phyloP scores from a whole-genome alignment of 2,888 invertebrate genomes.

The Tricholauxania praeusta region DNA sequence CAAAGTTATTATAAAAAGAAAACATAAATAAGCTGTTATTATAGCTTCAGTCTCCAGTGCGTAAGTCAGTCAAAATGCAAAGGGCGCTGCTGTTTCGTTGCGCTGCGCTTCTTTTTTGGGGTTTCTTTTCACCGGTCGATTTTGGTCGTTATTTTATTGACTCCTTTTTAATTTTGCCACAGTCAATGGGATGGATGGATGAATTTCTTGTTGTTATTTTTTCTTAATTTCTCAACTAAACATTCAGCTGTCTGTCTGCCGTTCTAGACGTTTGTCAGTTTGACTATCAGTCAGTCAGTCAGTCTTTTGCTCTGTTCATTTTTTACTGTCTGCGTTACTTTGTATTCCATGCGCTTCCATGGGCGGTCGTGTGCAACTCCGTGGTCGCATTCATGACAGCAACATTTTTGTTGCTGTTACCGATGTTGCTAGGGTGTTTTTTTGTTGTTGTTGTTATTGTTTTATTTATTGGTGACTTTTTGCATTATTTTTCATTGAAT shows the following conservation, averaged over 20 bases:
- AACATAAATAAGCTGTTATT: too few relatives aligned
- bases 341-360: slow-evolving; percentile 40
- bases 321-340: slow-evolving; percentile 14
- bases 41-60: too few relatives aligned
- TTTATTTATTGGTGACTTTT: slow-evolving; percentile 40
- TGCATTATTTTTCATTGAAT: slow-evolving; percentile 29
- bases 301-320: background rate
- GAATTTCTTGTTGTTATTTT: slow-evolving; percentile 57
- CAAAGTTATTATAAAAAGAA: too few relatives aligned
- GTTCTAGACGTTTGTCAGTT: background rate
- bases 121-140: slow-evolving; percentile 34
- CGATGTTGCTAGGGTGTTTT: slow-evolving; percentile 15
- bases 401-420: slow-evolving; percentile 20
- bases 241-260: slow-evolving; percentile 9
- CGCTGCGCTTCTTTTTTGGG: slow-evolving; percentile 1
- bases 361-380: slow-evolving; percentile 45
- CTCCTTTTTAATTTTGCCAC: slow-evolving; percentile 53
- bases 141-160: slow-evolving; percentile 61
- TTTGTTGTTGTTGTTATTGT: slow-evolving; percentile 41
- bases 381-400: slow-evolving; percentile 42
- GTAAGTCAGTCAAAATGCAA: background rate
- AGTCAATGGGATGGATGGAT: slow-evolving; percentile 53
- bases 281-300: background rate
- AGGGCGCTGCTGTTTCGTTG: slow-evolving; percentile 9
- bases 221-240: slow-evolving; percentile 56